Conservation (phyloP, 2,888 invertebrate species). For the Pachycephus smyrnensis region DNA sequence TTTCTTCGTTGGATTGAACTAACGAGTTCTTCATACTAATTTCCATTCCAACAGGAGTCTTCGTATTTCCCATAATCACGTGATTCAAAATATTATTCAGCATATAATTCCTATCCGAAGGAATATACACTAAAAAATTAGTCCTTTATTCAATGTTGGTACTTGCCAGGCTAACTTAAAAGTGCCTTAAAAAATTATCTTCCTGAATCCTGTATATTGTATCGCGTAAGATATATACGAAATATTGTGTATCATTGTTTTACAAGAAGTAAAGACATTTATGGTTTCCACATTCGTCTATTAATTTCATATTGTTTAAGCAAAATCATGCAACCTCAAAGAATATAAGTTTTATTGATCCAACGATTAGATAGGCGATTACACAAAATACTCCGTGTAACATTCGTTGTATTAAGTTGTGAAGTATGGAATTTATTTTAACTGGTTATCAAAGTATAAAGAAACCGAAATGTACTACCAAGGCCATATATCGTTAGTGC, state of each 20-base stretch:
- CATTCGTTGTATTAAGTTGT: neutral
- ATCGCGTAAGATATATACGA: slow-evolving; percentile 27
- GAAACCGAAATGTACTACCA: neutral
- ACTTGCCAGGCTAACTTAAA: slow-evolving; percentile 35
- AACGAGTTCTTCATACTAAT: neutral
- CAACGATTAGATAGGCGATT: neutral
- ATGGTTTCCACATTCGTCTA: slow-evolving; percentile 9
- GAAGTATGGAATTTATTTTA: neutral
- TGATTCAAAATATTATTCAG: neutral
- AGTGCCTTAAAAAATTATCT: slow-evolving; percentile 49
- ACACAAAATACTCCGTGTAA: neutral
- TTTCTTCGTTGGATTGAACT: neutral
- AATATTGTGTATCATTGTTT: slow-evolving; percentile 29
- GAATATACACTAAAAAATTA: neutral
- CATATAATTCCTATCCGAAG: neutral
- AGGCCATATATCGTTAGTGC: slow-evolving; percentile 12
- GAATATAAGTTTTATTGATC: neutral
- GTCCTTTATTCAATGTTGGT: slow-evolving; percentile 32
- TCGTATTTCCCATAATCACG: neutral
- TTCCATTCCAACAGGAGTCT: neutral
- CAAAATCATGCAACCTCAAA: neutral
- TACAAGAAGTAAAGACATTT: slow-evolving; percentile 36
- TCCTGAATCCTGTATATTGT: slow-evolving; percentile 29
- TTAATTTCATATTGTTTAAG: neutral
- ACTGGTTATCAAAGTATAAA: neutral